Evolutionary conservation across 92 coral and sea anemone genomes (phyloP).

Genomic region (Heteractis magnifica): DNA sequence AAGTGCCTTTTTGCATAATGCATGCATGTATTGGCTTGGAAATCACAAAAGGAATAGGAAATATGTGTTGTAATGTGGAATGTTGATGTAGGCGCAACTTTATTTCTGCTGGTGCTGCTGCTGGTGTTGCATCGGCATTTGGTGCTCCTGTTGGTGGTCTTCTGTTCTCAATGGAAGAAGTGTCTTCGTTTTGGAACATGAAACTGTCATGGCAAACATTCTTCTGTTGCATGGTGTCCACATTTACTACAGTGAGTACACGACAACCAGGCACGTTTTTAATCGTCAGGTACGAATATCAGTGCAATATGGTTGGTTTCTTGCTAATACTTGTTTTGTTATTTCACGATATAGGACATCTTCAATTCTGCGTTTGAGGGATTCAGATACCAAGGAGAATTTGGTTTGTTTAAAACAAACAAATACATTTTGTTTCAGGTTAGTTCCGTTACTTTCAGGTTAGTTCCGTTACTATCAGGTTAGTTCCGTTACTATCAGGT

Average conservation of each 20-base stretch:
- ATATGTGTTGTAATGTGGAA: background rate
- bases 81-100: slow-evolving; percentile 81
- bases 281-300: background rate
- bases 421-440: slow-evolving; percentile 96
- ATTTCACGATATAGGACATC: slow-evolving; percentile 93
- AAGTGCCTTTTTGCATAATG: no score
- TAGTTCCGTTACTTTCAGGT: background rate
- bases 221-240: slow-evolving; percentile 97
- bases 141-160: slow-evolving; percentile 99
- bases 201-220: slow-evolving; percentile 99
- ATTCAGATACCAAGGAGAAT: slow-evolving; percentile 89
- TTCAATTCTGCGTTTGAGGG: slow-evolving; percentile 99
- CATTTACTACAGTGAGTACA: slow-evolving; percentile 91
- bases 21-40: no score
- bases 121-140: slow-evolving; percentile 99
- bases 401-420: slow-evolving; percentile 94
- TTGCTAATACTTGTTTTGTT: background rate
- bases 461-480: no score
- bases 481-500: no score
- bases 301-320: background rate
- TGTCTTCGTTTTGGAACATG: slow-evolving; percentile 99
- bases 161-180: slow-evolving; percentile 98
- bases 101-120: slow-evolving; percentile 99
- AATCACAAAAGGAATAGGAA: background rate
- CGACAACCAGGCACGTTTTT: background rate